phyloP scores from a whole-genome alignment of 2,113 vertebrate species.

The Grantiella picta region DNA sequence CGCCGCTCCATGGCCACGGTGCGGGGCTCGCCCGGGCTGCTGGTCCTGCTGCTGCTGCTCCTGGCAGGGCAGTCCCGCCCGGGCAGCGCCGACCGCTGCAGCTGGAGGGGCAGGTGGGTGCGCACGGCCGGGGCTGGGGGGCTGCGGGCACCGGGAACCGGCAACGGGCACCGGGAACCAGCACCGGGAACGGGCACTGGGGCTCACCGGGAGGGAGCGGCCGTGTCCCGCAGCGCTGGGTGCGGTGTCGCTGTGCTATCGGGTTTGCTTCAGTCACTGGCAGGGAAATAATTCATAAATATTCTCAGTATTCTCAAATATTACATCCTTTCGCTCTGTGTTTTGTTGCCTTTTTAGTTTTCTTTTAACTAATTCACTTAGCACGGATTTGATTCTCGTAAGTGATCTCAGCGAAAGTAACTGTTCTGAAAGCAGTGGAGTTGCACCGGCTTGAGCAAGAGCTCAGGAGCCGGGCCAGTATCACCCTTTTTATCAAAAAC shows the following conservation, averaged over 20 bases:
- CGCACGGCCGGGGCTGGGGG: background rate
- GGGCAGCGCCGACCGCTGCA: slow-evolving; percentile 71
- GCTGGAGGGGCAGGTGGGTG: slow-evolving; percentile 80
- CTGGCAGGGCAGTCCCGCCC: background rate
- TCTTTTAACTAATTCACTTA: background rate
- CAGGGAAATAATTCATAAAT: background rate
- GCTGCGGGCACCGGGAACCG: too few species aligned
- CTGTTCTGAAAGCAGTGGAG: background rate
- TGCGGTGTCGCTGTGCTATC: fast-evolving
- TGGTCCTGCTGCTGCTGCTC: background rate
- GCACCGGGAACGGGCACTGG: background rate
- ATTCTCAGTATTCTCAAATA: background rate
- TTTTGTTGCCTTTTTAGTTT: background rate
- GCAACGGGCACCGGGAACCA: too few species aligned
- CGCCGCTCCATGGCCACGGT: background rate
- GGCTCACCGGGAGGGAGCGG: background rate
- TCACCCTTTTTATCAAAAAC: background rate
- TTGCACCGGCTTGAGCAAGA: fast-evolving
- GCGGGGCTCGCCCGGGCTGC: background rate
- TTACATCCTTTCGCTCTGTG: fast-evolving
- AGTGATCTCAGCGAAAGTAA: background rate
- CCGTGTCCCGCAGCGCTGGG: fast-evolving
- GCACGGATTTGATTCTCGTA: fast-evolving
- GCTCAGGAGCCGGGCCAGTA: background rate
- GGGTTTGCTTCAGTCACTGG: background rate